Evolutionary conservation across 1,140 invertebrate species (phyloP), one percentile per base, ranked within the genome.

Genomic region (Heliconius hewitsoni): DNA sequence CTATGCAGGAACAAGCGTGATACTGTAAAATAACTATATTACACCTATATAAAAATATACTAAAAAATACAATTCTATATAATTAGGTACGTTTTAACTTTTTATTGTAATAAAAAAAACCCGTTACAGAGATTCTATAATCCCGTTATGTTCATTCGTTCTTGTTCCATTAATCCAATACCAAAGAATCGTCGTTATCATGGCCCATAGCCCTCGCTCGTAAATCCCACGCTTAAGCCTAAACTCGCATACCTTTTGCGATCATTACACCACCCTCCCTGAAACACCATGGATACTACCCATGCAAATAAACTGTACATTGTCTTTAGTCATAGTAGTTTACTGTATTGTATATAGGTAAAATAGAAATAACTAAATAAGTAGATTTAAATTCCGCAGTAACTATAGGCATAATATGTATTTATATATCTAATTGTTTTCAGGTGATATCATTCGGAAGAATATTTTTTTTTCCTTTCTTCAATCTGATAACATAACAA

Each of bases 151-250:
- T 76, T 23, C 60, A 76, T 70, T 71, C 11, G 8, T 71, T 30
- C 76, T 72, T 50, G 70, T 77, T 77, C 70, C n/a, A 50, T 37
- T 79, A 71, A 79, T 57, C 46, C 78, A 75, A 75, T 79, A 75
- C 55, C 42, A 71, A 75, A 71, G 66, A 75, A 39, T 30, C 30
- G 73, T 74, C 30, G 72, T 78, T 46, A 78, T 34, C n/a, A 27
- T 27, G 42, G 16, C 66, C 73, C 39, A 30, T 19, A 30, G 55
- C 73, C 73, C 37, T 42, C 46, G 77, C 71, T 76, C 57, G 75
- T 70, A 79, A 74, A 79, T 79, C 42, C 77, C 5, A 13, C 27
- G 71, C 75, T 52, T 80, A 39, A 34, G 37, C 72, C 9, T 79
- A 11, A 13, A 73, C 18, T 73, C 39, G 39, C 46, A 73, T 50